phyloP scores from a whole-genome alignment of 2,113 vertebrate species.

The Rhinolophus sinicus region DNA sequence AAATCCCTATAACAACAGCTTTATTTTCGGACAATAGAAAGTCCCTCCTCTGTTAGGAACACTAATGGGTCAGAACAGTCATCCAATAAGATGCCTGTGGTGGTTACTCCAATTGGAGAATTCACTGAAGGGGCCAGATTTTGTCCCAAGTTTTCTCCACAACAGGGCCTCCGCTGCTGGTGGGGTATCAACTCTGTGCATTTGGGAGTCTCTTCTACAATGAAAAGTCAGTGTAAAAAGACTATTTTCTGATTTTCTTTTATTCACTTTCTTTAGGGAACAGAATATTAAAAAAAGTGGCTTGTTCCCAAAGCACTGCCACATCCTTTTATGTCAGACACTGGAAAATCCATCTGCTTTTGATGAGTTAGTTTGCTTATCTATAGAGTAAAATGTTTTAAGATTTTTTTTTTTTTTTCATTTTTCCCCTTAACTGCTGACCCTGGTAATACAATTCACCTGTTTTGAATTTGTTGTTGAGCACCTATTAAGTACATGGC shows the following conservation, averaged over 20 bases:
- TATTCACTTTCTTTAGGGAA: background rate
- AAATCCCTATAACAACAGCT: slow-evolving; percentile 38
- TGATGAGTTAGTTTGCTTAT: background rate
- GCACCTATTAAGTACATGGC: background rate
- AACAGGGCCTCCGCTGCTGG: background rate
- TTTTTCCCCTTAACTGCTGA: background rate
- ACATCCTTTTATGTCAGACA: background rate
- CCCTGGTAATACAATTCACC: background rate
- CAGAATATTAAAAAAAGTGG: background rate
- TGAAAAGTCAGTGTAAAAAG: background rate
- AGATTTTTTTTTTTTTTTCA: background rate
- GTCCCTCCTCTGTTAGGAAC: slow-evolving; percentile 6
- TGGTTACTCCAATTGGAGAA: background rate
- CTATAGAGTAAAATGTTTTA: background rate
- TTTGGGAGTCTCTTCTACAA: background rate
- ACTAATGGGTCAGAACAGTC: background rate
- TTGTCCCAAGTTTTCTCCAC: background rate
- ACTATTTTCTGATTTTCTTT: background rate
- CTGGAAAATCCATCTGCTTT: background rate
- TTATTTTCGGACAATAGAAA: slow-evolving; percentile 56
- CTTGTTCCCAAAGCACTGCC: background rate
- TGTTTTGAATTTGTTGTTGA: background rate
- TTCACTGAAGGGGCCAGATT: background rate
- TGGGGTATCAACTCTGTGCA: background rate
- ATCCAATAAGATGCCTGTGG: background rate